Conservation (phyloP, 2,888 invertebrate species). For the Neria commutata region DNA sequence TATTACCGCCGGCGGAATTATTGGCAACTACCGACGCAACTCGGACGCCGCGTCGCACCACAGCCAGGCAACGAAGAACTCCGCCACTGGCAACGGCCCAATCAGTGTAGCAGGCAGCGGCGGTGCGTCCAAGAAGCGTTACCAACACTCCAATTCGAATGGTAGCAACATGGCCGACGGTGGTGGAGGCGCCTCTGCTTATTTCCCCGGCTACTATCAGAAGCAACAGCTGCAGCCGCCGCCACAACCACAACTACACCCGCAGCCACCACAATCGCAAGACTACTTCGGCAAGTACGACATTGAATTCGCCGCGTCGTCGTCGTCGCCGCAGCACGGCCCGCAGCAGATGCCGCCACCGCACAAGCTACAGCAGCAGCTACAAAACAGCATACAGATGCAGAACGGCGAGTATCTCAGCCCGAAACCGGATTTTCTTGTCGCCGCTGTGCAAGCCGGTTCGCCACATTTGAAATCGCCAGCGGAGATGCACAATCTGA, state of each 20-base stretch:
- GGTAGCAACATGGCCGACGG: slow-evolving; percentile 13
- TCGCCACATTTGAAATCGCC: slow-evolving; percentile 36
- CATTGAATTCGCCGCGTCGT: slow-evolving; percentile 45
- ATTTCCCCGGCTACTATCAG: slow-evolving; percentile 55
- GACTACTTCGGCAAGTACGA: slow-evolving; percentile 62
- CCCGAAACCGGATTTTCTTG: slow-evolving; percentile 48
- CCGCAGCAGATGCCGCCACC: slow-evolving; percentile 31
- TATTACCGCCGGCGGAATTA: slow-evolving; percentile 22
- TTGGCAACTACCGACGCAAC: slow-evolving; percentile 41
- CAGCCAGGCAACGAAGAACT: slow-evolving; percentile 35
- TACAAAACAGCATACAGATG: slow-evolving; percentile 38
- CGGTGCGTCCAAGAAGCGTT: slow-evolving; percentile 45
- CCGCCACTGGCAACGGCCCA: slow-evolving; percentile 39
- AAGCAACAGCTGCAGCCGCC: slow-evolving; percentile 39
- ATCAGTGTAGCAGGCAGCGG: slow-evolving; percentile 29
- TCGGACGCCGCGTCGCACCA: slow-evolving; percentile 47
- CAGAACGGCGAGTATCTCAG: slow-evolving; percentile 50
- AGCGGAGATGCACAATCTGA: slow-evolving; percentile 37
- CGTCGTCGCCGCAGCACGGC: slow-evolving; percentile 35
- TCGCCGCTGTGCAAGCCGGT: slow-evolving; percentile 20
- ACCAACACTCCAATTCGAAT: slow-evolving; percentile 36
- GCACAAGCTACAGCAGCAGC: slow-evolving; percentile 44
- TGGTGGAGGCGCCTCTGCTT: slow-evolving; percentile 33
- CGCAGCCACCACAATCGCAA: slow-evolving; percentile 38
- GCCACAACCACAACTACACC: slow-evolving; percentile 34